Evolutionary conservation across 1,140 invertebrate species (phyloP), one percentile per base, ranked within the genome.

Genomic region (Atta texana): DNA sequence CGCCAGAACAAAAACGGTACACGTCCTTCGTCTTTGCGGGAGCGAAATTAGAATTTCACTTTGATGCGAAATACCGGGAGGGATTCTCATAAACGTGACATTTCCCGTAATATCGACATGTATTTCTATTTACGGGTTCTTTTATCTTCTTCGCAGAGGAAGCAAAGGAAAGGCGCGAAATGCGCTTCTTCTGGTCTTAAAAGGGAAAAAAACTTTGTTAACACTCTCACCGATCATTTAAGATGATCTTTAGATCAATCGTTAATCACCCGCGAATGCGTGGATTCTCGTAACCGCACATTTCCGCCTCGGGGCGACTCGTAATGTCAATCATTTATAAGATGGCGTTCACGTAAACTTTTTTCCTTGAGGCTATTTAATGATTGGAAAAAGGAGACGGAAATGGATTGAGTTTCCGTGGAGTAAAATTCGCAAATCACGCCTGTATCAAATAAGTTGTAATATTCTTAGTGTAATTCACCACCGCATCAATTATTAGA

Each of bases 11-110:
- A 78, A 72, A 85, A 24, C 49, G 69, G 66, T 18, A n/a, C 39
- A 34, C 69, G 53, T 21, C 66, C 24, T 10, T 49, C 24, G 34
- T 14, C 69, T 61, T 82, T 34, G 69, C 55, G 39, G 18, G 39
- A 51, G 80, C 18, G 16, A 84, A 75, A 84, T 84, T 84, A 84
- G 69, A 75, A 84, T 84, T 84, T 61, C 28, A 12, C 69, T 74
- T 82, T 82, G 80, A 82, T 12, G 68, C 51, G 6, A 18, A 10
- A 64, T 44, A 44, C 8, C 12, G 18, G 18, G 53, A 3, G 55
- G 21, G 55, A 82, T 84, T 61, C 44, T 63, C 69, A 74, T 74
- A 59, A 82, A 82, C 10, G 68, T 21, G 53, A 72, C 66, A 34
- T 49, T 63, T 34, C 39, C 34, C 39, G 66, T 21, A 21, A 6